phyloP scores from a whole-genome alignment of 1,140 invertebrate species.

The Drosophila serrata region DNA sequence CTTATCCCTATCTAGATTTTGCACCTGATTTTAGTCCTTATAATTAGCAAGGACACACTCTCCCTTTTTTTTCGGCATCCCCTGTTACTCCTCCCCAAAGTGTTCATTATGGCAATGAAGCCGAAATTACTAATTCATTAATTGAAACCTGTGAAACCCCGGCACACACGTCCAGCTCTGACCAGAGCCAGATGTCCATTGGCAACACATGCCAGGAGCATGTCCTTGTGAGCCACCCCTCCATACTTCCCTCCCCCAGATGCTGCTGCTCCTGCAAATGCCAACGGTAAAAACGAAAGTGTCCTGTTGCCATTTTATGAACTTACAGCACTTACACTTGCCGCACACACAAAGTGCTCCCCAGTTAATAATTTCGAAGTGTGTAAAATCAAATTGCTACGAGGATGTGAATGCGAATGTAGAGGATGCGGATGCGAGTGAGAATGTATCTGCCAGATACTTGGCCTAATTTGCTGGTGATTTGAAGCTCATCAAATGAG shows the following conservation, averaged over 20 bases:
- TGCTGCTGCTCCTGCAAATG: slow-evolving; percentile 75
- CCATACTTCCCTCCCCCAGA: slow-evolving; percentile 16
- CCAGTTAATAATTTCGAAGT: slow-evolving; percentile 80
- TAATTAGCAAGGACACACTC: slow-evolving; percentile 22
- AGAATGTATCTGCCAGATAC: slow-evolving; percentile 35
- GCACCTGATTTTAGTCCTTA: slow-evolving; percentile 4
- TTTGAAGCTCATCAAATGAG: slow-evolving; percentile 62
- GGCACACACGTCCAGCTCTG: slow-evolving; percentile 18
- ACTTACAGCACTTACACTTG: slow-evolving; percentile 73
- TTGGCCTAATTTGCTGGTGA: slow-evolving; percentile 58
- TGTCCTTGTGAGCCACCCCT: slow-evolving; percentile 3
- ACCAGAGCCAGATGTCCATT: slow-evolving; percentile 38
- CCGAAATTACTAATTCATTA: slow-evolving; percentile 81
- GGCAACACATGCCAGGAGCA: slow-evolving; percentile 39
- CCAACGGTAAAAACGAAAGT: slow-evolving; percentile 79
- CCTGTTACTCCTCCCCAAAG: slow-evolving; percentile 21
- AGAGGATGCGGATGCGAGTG: slow-evolving; percentile 16
- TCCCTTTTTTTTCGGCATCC: background rate
- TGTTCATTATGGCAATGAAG: slow-evolving; percentile 75
- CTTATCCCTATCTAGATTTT: background rate
- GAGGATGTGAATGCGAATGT: slow-evolving; percentile 23
- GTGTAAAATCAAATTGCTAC: slow-evolving; percentile 79
- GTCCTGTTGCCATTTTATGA: slow-evolving; percentile 78
- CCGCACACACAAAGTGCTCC: slow-evolving; percentile 76
- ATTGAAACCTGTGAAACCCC: slow-evolving; percentile 61